Percentiles rank a stretch among this genome's conserved stretches.
phyloP scores from a whole-genome alignment of 2,113 vertebrate species.

The Hemibagrus wyckioides region DNA sequence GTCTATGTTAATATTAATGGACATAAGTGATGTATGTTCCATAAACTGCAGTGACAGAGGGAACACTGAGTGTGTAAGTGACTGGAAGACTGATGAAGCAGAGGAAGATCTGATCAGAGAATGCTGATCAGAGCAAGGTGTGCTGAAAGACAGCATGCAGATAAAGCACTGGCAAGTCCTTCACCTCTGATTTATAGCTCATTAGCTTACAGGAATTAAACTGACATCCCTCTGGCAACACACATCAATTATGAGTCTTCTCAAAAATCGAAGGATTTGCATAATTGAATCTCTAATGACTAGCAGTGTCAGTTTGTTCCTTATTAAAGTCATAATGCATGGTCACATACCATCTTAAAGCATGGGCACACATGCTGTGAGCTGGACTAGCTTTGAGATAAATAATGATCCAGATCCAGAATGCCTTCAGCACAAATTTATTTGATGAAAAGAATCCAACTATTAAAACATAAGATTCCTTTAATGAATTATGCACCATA shows the following conservation, averaged over 20 bases:
- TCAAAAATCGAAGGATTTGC: conserved; percentile 56
- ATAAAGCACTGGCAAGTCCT: conserved; percentile 50
- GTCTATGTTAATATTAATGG: not conserved
- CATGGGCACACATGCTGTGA: not conserved
- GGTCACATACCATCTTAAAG: not conserved
- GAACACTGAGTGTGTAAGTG: too few relatives aligned
- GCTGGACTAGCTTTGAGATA: not conserved
- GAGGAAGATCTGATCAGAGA: not conserved
- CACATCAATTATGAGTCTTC: conserved; percentile 47
- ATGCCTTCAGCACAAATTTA: too few relatives aligned
- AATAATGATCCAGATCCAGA: not conserved
- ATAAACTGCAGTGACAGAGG: not conserved
- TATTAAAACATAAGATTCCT: too few relatives aligned
- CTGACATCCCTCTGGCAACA: conserved; percentile 52
- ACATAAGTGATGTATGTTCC: not conserved
- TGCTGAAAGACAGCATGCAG: conserved; percentile 19
- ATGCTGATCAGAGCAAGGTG: not conserved
- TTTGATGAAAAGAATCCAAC: too few relatives aligned
- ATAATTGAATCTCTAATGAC: conserved; percentile 50
- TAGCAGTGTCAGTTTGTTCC: conserved; percentile 25
- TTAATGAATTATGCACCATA: too few relatives aligned
- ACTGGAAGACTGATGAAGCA: not conserved
- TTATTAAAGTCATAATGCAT: conserved; percentile 36
- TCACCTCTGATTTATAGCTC: conserved; percentile 60
- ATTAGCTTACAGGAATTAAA: conserved; percentile 60